These are phyloP conservation scores for Beroe ovata DNA, from an alignment of 37 sponge, comb jelly and placozoan species.

Conservation along the genomic window DNA sequence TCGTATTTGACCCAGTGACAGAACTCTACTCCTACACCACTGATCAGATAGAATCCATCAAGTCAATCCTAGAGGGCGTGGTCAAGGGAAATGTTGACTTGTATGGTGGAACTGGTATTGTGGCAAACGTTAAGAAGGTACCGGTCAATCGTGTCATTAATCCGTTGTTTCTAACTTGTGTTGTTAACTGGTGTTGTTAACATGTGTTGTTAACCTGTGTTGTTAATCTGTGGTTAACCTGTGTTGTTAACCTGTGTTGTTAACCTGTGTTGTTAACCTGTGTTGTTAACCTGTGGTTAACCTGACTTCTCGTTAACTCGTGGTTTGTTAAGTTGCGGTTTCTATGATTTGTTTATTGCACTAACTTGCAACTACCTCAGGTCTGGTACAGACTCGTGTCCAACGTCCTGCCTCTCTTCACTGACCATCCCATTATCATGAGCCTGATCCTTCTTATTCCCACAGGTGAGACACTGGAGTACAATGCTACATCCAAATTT, in stretches of 20 bases:
- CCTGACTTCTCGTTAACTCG: no score
- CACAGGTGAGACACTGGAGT: slow-evolving; percentile 45
- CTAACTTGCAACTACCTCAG: not conserved
- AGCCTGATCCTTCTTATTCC: not conserved
- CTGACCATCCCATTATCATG: slow-evolving; percentile 48
- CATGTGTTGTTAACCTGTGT: no score
- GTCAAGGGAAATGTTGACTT: not conserved
- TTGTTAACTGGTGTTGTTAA: no score
- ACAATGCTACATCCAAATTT: no score
- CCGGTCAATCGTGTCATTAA: no score
- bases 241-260: no score
- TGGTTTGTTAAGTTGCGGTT: no score
- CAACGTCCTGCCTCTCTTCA: slow-evolving; percentile 50
- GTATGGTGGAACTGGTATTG: slow-evolving; percentile 54
- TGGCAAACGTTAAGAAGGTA: slow-evolving; percentile 14
- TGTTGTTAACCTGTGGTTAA: no score
- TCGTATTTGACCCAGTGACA: slow-evolving; percentile 23
- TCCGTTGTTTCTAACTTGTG: no score
- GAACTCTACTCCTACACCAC: slow-evolving; percentile 21
- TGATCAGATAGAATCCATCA: not conserved
- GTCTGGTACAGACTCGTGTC: slow-evolving; percentile 33
- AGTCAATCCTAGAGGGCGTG: not conserved
- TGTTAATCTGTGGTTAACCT: no score
- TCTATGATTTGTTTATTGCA: no score
- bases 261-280: no score